Conservation (phyloP, 2,113 vertebrate species). For the Triplophysa rosa region DNA sequence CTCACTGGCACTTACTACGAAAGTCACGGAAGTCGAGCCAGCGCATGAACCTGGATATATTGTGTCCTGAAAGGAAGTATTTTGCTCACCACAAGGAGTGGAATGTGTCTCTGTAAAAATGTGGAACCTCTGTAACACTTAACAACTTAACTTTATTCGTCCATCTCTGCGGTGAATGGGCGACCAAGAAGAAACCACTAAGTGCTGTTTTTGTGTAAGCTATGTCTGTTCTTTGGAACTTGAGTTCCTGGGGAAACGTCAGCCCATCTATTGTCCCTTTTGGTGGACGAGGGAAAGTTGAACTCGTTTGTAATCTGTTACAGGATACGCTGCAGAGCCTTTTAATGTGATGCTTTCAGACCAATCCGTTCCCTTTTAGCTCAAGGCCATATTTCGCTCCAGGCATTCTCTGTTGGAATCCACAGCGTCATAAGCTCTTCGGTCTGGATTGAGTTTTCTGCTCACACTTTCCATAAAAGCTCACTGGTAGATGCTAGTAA, state of each 20-base stretch:
- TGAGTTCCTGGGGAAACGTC: conserved; percentile 36
- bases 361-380: conserved; percentile 32
- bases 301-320: conserved; percentile 34
- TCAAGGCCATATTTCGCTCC: conserved; percentile 10
- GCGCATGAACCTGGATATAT: conserved; percentile 24
- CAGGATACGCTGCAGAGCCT: conserved; percentile 14
- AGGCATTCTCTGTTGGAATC: conserved; percentile 7
- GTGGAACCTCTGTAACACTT: conserved; percentile 68
- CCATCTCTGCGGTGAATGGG: conserved; percentile 48
- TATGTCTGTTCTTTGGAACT: conserved; percentile 54
- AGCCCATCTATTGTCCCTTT: background rate
- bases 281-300: background rate
- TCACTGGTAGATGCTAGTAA: conserved; percentile 15
- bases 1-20: conserved; percentile 31
- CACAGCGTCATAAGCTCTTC: conserved; percentile 8
- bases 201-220: conserved; percentile 64
- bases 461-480: conserved; percentile 39
- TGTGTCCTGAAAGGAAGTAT: conserved; percentile 26
- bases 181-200: conserved; percentile 69
- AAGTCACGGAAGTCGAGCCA: conserved; percentile 26
- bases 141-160: conserved; percentile 50
- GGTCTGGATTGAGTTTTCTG: conserved; percentile 5
- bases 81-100: conserved; percentile 12
- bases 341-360: conserved; percentile 32
- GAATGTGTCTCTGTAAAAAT: conserved; percentile 49